These are phyloP conservation scores for Lycodopsis pacificus DNA, from an alignment of 2,797 vertebrate genomes.

Conservation along the genomic window DNA sequence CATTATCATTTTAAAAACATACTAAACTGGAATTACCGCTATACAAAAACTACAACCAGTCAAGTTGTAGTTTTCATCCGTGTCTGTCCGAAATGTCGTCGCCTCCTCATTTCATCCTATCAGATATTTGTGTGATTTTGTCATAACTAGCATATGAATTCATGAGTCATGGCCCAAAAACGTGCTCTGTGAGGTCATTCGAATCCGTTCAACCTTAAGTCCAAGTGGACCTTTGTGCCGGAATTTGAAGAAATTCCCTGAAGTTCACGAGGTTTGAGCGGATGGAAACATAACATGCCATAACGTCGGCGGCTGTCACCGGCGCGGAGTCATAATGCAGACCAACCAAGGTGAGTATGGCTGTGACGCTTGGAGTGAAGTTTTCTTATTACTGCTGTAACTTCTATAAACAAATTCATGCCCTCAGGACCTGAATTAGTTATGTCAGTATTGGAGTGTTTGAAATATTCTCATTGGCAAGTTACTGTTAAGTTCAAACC, in stretches of 20 bases:
- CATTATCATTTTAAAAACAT: too few species aligned
- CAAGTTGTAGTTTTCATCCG: not conserved
- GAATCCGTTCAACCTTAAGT: not conserved
- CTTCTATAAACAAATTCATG: not conserved
- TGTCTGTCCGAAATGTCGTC: not conserved
- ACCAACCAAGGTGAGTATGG: not conserved
- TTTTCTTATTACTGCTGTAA: not conserved
- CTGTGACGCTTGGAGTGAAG: not conserved
- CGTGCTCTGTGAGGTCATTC: not conserved
- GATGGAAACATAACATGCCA: too few species aligned
- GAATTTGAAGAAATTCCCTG: not conserved
- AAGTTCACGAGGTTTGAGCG: too few species aligned
- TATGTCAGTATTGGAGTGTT: not conserved
- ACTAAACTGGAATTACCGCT: too few species aligned
- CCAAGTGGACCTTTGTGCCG: not conserved
- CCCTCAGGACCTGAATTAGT: not conserved
- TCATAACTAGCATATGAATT: too few species aligned
- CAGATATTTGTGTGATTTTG: not conserved
- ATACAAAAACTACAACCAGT: too few species aligned
- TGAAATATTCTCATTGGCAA: constrained; percentile 10
- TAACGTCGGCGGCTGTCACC: not conserved
- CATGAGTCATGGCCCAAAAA: too few species aligned
- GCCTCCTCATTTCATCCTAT: not conserved
- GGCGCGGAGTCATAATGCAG: too few species aligned
- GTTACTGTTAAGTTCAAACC: constrained; percentile 1